A percentile compares a stretch with the other conserved stretches of the same genome.
phyloP scores from a whole-genome alignment of 2,113 vertebrate genomes.

The Caretta caretta region DNA sequence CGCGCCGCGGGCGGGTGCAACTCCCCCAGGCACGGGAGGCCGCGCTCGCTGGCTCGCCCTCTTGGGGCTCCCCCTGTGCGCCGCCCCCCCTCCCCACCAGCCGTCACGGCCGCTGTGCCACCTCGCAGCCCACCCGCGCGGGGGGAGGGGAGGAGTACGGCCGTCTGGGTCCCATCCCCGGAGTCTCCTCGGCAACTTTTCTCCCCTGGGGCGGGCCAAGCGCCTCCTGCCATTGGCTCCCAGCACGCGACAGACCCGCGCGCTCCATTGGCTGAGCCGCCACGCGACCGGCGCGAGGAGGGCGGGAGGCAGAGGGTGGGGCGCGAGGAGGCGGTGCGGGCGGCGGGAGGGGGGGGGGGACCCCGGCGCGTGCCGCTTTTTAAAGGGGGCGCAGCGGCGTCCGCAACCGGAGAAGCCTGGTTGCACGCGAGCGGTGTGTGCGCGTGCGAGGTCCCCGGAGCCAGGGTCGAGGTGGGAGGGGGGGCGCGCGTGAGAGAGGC shows the following conservation, averaged over 20 bases:
- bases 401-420: constrained; percentile 90
- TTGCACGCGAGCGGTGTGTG: constrained; percentile 82
- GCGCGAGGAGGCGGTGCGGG: not conserved
- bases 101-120: not conserved
- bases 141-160: accelerated
- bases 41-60: not conserved
- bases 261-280: constrained; percentile 84
- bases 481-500: no score
- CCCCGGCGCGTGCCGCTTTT: constrained; percentile 95
- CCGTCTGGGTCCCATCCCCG: not conserved
- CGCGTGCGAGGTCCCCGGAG: constrained; percentile 14
- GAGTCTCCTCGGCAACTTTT: not conserved
- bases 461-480: not conserved
- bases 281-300: constrained; percentile 93
- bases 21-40: not conserved
- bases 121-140: not conserved
- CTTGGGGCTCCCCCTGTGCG: not conserved
- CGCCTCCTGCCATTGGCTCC: constrained; percentile 85
- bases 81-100: not conserved
- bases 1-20: no score
- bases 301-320: constrained; percentile 80
- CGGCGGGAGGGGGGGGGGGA: constrained; percentile 29
- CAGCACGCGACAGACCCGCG: constrained; percentile 87
- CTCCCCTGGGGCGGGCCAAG: not conserved
- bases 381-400: constrained; percentile 89